phyloP scores from a whole-genome alignment of 2,888 invertebrate genomes.

The Protula sp. region DNA sequence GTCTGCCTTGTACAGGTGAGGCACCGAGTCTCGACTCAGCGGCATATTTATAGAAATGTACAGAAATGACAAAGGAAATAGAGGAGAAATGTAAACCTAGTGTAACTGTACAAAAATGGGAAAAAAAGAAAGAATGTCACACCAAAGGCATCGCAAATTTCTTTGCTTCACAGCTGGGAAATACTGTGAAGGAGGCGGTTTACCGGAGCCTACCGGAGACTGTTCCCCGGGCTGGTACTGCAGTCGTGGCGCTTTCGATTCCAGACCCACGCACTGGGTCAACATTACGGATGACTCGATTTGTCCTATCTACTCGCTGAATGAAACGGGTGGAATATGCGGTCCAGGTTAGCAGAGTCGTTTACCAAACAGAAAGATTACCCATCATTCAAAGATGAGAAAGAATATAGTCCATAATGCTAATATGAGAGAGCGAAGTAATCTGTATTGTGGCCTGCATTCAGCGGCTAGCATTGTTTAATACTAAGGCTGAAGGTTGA shows the following conservation, averaged over 20 bases:
- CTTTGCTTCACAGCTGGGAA: conserved; percentile 40
- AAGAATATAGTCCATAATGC: background rate
- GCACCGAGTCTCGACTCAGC: background rate
- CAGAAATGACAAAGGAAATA: too few species aligned
- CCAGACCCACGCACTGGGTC: conserved; percentile 33
- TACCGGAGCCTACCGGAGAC: conserved; percentile 38
- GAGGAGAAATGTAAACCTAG: too few species aligned
- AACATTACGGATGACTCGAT: conserved; percentile 27
- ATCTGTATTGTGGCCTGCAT: too few species aligned
- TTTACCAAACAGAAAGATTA: too few species aligned
- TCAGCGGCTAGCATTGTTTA: too few species aligned
- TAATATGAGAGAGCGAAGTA: too few species aligned
- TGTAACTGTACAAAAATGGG: too few species aligned
- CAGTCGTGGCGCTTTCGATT: conserved; percentile 39
- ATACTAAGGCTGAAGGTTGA: too few species aligned
- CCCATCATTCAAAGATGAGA: background rate
- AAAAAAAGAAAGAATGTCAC: background rate
- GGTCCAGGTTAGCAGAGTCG: conserved; percentile 38
- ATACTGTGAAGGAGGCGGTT: conserved; percentile 41
- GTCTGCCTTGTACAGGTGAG: conserved; percentile 44
- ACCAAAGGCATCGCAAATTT: background rate
- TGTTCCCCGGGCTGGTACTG: conserved; percentile 50
- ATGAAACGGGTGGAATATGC: conserved; percentile 46
- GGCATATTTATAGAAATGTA: background rate
- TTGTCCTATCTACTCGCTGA: conserved; percentile 46